phyloP scores from a whole-genome alignment of 1,140 invertebrate species.

The Ceratina japonica region DNA sequence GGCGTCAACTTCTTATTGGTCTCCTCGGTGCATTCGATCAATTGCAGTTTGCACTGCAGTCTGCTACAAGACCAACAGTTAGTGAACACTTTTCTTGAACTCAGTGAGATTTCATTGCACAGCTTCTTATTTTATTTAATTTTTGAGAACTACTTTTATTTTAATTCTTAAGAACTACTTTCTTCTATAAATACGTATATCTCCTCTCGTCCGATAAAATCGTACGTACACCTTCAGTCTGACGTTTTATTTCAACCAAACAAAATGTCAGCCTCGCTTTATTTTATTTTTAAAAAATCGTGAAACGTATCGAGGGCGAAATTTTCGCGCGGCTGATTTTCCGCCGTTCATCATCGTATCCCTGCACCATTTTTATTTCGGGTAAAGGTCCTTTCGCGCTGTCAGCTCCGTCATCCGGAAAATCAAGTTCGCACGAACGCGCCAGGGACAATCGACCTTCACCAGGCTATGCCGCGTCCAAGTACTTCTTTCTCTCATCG shows the following conservation, averaged over 20 bases:
- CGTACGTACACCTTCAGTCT: no score
- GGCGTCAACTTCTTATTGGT: no score
- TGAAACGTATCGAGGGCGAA: neutral
- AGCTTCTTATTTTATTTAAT: no score
- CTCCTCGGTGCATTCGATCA: neutral
- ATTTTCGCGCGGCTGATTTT: neutral
- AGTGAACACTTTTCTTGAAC: neutral
- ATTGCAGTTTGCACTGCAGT: neutral
- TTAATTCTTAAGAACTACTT: neutral
- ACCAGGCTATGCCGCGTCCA: neutral
- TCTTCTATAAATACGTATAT: neutral
- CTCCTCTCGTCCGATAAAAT: no score
- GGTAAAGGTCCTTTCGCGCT: neutral
- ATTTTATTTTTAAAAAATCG: neutral
- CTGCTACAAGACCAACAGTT: neutral
- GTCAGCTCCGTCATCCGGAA: slow-evolving; percentile 13
- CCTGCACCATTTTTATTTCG: neutral
- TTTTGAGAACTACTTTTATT: no score
- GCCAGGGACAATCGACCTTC: slow-evolving; percentile 24
- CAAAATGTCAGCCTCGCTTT: neutral
- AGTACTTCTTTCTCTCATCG: neutral
- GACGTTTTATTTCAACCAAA: neutral
- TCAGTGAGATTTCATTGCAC: no score
- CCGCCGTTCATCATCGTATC: neutral
- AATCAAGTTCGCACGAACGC: slow-evolving; percentile 39